Evolutionary conservation across 2,113 vertebrate species (phyloP).

Genomic region (Phocoena sinus): DNA sequence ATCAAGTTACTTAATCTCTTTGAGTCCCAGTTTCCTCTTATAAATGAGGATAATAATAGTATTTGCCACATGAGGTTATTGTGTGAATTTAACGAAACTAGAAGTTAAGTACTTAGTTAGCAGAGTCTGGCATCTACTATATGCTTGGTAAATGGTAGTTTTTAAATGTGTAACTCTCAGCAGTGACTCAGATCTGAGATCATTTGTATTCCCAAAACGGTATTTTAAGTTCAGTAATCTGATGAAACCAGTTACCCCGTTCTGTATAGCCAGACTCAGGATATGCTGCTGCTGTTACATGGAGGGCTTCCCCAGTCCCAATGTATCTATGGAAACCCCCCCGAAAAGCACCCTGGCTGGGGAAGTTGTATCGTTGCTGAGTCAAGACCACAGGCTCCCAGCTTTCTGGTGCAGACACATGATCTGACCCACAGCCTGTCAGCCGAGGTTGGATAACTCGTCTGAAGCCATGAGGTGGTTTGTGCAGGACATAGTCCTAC

Average conservation of each 20-base stretch:
- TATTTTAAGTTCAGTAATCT: constrained; percentile 41
- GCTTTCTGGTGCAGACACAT: constrained; percentile 24
- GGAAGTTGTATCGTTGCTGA: constrained; percentile 62
- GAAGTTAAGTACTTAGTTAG: constrained; percentile 20
- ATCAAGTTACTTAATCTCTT: not conserved
- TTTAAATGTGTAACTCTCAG: constrained; percentile 20
- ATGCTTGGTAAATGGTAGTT: constrained; percentile 11
- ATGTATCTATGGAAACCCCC: not conserved
- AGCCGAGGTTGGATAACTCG: constrained; percentile 16
- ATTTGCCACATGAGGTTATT: not conserved
- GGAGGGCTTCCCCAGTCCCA: constrained; percentile 16
- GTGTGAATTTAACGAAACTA: constrained; percentile 45
- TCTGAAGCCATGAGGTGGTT: constrained; percentile 14
- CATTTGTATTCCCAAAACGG: constrained; percentile 14
- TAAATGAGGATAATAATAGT: not conserved
- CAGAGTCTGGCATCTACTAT: constrained; percentile 20
- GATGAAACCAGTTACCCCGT: not conserved
- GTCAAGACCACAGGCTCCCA: constrained; percentile 65
- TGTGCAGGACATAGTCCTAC: constrained; percentile 4
- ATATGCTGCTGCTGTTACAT: not conserved
- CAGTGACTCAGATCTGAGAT: constrained; percentile 31
- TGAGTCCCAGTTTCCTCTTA: not conserved
- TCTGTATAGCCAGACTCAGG: not conserved
- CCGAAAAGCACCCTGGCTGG: constrained; percentile 31
- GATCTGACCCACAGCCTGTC: constrained; percentile 5